Evolutionary conservation across 2,888 invertebrate species (phyloP), one percentile per base, ranked within the genome.

Genomic region (Idaea straminata): DNA sequence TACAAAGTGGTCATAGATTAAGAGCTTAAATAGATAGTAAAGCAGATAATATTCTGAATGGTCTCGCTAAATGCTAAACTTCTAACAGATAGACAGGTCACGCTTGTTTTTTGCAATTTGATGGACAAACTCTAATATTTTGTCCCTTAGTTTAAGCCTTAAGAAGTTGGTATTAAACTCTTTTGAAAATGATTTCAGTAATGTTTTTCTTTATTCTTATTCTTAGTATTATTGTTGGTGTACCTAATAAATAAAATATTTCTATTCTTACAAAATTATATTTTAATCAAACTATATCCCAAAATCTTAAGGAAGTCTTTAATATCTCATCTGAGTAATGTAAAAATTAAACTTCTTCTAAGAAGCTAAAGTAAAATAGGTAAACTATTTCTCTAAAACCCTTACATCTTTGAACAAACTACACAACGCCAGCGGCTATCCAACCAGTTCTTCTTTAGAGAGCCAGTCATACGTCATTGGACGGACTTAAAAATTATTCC

Each of bases 401-500:
- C 47, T 47, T 10, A 47, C 47, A 47, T 47, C 47, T 47, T 47
- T 47, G 47, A 47, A 47, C 47, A 4, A 47, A 2, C 66, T 64
- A 66, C 82, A 86, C 87, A 89, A 86, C 83, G 92, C 92, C 91
- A 76, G 87, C 83, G 91, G 92, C 91, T 72, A 70, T 71, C 70
- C 76, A 86, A 91, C 91, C 89, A 83, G 91, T 90, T 90, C 82
- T 73, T 72, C 73, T 68, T 61, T 78, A 79, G 82, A 84, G 85
- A 83, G 81, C 59, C 81, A 85, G 88, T 86, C 87, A 89, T 91
- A 91, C 91, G 91, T 91, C 91, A 90, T 89, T 87, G 89, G 83
- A 64, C 83, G 72, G 85, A 81, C 85, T 89, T 81, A 83, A 89
- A 88, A 91, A 90, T 88, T 87, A 90, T 91, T 89, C 90, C 86